These are phyloP conservation scores for Apteryx mantelli DNA, from an alignment of 2,113 vertebrate species.

Conservation along the genomic window DNA sequence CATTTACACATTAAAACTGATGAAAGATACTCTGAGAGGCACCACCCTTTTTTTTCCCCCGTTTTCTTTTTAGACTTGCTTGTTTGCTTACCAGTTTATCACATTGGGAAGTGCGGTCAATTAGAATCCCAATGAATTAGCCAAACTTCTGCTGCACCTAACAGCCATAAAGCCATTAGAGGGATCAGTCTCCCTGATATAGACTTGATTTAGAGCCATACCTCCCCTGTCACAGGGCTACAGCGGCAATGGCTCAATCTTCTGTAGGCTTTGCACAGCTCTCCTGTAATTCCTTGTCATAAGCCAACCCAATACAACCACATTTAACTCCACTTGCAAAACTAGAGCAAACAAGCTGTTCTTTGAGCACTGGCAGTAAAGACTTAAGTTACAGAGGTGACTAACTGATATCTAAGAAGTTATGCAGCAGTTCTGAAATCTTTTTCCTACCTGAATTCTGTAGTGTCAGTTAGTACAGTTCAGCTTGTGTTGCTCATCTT, in stretches of 20 bases:
- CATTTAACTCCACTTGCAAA: neutral
- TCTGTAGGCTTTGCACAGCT: neutral
- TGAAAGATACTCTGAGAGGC: neutral
- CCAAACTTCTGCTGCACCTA: neutral
- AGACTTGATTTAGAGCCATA: neutral
- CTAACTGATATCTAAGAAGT: neutral
- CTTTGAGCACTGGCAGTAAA: neutral
- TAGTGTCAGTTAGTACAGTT: fast-evolving
- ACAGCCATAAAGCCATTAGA: neutral
- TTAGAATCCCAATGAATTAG: neutral
- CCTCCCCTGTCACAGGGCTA: neutral
- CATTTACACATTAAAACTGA: neutral
- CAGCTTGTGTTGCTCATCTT: neutral
- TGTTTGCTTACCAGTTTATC: neutral
- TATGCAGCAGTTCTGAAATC: neutral
- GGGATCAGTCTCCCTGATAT: neutral
- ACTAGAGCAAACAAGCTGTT: neutral
- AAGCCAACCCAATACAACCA: neutral
- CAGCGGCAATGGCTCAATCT: neutral
- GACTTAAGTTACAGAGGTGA: neutral
- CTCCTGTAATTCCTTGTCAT: neutral
- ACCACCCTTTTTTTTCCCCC: neutral
- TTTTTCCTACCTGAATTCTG: neutral
- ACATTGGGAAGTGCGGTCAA: neutral
- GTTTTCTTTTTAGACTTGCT: neutral